Base-by-base conservation (phyloP, 2,113 vertebrate genomes). In the Axis porcinus region DNA sequence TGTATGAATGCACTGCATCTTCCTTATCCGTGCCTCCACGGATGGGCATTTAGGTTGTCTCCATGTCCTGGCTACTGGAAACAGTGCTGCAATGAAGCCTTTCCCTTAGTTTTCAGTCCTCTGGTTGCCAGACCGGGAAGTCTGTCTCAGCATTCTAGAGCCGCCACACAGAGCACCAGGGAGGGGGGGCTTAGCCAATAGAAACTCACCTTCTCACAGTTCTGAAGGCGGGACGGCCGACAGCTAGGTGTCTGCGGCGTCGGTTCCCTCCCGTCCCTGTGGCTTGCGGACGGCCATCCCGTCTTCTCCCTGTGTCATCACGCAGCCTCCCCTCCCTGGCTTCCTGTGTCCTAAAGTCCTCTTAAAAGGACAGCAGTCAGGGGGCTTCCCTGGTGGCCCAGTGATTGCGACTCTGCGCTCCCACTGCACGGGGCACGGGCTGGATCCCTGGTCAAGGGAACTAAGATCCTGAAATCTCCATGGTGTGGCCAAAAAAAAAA, bases 231-330 rank as follows among this genome's bases (percentile, higher is more conserved):
- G 19, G n/a, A 55, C 4, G 12, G 14, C 36, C 60, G 2, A 17
- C 28, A 27, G 4, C 10, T 19, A 19, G 25, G 15, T 55, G 21
- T 19, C 52, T 17, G 2, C 2, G 12, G 21, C 21, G 12, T 1
- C 12, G 21, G 2, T 27, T 19, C 33, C 50, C 43, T 16, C 60
- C 36, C 11, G 27, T 16, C 60, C 36, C n/a, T 17, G 12, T 43
- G 30, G 25, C 58, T 15, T 33, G 36, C 36, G 3, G 47, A 4
- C 0, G 6, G 28, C 36, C 1, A 0, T 16, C 36, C 36, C 2
- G 0, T 17, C 79, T 67, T 12, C 33, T 30, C 43, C 15, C 47
- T 40, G 15, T 2, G 30, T 81, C 55, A 11, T 50, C 81, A 45
- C 45, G 1, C 8, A 45, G 57, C 23, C 15, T 27, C 43, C 33